Percentiles rank a stretch among this genome's conserved stretches.
Conservation (phyloP, 2,797 vertebrate genomes). For the Rhyacichthys aspro region DNA sequence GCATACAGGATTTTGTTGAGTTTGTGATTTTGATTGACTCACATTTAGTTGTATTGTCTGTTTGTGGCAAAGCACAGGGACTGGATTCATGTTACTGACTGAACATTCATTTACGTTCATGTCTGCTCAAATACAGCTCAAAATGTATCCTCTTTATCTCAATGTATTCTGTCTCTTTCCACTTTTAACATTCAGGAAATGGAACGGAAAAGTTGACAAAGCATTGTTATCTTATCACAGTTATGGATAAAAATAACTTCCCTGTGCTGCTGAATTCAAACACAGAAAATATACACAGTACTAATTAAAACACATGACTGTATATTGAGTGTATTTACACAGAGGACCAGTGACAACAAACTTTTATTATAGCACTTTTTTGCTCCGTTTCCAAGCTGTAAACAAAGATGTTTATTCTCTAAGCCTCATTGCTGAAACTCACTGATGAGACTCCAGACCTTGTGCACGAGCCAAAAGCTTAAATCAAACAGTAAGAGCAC, state of each 20-base stretch:
- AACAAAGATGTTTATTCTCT: conserved; percentile 4
- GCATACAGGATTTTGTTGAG: no score
- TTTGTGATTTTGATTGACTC: not conserved
- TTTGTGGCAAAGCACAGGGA: no score
- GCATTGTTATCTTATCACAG: not conserved
- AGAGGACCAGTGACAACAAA: no score
- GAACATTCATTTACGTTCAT: no score
- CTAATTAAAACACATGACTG: no score
- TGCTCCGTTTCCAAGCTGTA: conserved; percentile 14
- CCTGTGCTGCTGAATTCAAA: not conserved
- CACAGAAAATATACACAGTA: not conserved
- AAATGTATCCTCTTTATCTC: not conserved
- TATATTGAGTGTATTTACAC: no score
- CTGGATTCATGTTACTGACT: no score
- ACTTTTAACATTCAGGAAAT: conserved; percentile 27
- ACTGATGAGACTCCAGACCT: conserved; percentile 26
- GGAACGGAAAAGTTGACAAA: conserved; percentile 19
- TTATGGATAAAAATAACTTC: conserved; percentile 11
- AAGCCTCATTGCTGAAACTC: conserved; percentile 7
- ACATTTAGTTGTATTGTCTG: not conserved
- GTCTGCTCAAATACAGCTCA: no score
- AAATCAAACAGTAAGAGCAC: conserved; percentile 32
- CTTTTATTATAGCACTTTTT: not conserved
- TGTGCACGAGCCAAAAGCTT: conserved; percentile 13
- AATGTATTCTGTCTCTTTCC: conserved; percentile 39